Percentiles rank a stretch among this genome's conserved stretches.
Evolutionary conservation across 2,113 vertebrate species (phyloP).

Genomic region (Hippopotamus amphibius): DNA sequence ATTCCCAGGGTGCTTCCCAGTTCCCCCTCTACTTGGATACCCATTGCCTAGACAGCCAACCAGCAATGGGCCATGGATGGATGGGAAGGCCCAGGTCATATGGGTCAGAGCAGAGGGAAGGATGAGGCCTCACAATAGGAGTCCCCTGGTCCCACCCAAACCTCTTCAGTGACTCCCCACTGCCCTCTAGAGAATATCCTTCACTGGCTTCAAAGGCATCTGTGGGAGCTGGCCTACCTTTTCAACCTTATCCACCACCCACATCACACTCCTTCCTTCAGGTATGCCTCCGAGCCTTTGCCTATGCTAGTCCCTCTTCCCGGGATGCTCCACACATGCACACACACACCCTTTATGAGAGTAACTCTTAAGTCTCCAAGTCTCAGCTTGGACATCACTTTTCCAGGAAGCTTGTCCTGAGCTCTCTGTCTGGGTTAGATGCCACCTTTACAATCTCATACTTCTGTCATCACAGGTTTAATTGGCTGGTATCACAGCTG

Average conservation of each 20-base stretch:
- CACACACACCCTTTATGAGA: background rate
- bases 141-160: background rate
- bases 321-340: background rate
- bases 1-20: background rate
- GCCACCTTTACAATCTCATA: background rate
- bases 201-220: background rate
- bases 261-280: background rate
- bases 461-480: background rate
- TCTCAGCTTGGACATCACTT: background rate
- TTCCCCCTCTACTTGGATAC: background rate
- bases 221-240: background rate
- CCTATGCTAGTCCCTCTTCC: background rate
- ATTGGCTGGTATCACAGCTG: rapidly evolving
- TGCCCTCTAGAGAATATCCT: background rate
- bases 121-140: background rate
- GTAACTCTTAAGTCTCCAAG: background rate
- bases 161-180: background rate
- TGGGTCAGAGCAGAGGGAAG: background rate
- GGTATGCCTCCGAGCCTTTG: background rate
- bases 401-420: background rate
- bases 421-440: background rate
- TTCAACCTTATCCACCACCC: background rate
- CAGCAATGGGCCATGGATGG: background rate
- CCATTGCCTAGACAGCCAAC: background rate
- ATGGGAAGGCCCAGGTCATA: background rate